These are phyloP conservation scores for Corythornis vintsioides DNA, from an alignment of 2,113 vertebrate genomes.

Conservation along the genomic window DNA sequence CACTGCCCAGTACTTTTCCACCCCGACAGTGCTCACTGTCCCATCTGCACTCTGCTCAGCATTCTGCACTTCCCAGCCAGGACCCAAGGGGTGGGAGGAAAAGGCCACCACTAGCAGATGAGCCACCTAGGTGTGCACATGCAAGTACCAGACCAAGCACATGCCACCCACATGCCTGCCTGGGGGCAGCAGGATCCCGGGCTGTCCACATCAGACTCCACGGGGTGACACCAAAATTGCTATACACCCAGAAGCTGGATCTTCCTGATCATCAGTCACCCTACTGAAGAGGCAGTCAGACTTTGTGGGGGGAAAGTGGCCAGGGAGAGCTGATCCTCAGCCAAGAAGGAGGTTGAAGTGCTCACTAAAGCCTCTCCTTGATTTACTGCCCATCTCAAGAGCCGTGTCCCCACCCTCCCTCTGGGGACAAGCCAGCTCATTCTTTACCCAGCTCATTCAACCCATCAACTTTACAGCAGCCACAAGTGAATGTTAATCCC, in stretches of 20 bases:
- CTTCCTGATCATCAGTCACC: neutral
- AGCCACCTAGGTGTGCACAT: neutral
- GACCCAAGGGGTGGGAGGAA: neutral
- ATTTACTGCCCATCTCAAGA: neutral
- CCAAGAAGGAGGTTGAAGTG: neutral
- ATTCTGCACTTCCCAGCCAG: neutral
- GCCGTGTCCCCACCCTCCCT: neutral
- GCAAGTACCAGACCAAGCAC: neutral
- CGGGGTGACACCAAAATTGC: neutral
- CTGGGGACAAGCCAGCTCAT: neutral
- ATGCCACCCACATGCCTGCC: neutral
- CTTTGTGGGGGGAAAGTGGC: neutral
- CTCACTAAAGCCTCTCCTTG: neutral
- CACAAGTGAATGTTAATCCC: neutral
- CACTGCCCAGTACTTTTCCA: slow-evolving; percentile 14
- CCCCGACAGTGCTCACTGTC: accelerated
- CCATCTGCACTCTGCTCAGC: neutral
- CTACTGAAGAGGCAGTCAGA: neutral
- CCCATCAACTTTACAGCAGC: neutral
- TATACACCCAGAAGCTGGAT: neutral
- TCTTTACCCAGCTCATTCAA: neutral
- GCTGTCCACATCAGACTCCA: neutral
- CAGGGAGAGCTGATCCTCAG: neutral
- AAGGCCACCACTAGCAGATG: neutral
- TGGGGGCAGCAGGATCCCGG: neutral